Evolutionary conservation across 2,797 vertebrate genomes (phyloP).

Genomic region (Anomalospiza imberbis): DNA sequence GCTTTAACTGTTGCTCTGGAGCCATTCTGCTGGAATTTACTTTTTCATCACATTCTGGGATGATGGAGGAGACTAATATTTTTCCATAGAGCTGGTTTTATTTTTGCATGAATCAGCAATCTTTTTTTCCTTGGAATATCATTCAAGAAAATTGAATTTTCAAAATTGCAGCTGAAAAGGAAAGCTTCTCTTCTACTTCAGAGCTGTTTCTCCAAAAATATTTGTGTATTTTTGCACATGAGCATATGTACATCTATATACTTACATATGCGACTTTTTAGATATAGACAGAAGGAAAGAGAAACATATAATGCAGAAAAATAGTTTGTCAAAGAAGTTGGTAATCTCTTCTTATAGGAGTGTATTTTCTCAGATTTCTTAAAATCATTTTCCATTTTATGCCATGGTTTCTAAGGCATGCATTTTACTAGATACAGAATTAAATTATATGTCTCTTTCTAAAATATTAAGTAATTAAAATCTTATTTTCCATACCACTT

Average conservation of each 20-base stretch:
- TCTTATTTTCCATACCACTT: not conserved
- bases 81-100: not conserved
- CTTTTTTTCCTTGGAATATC: not conserved
- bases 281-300: not conserved
- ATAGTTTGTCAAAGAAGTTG: not conserved
- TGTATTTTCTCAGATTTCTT: not conserved
- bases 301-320: not conserved
- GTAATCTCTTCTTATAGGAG: not conserved
- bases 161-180: not conserved
- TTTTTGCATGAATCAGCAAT: not conserved
- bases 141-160: not conserved
- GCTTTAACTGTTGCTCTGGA: slow-evolving; percentile 16
- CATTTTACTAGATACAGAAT: not conserved
- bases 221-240: not conserved
- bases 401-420: not conserved
- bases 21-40: not conserved
- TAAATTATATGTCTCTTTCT: not conserved
- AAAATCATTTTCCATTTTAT: not conserved
- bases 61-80: slow-evolving; percentile 29
- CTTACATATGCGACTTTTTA: not conserved
- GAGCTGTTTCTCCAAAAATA: not conserved
- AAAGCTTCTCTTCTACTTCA: not conserved
- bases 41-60: not conserved
- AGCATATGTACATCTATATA: not conserved
- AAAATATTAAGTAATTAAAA: not conserved